A percentile compares a stretch with the other conserved stretches of the same genome.
Conservation (phyloP, 92 coral and sea anemone species). For the Parazoanthus swiftii region DNA sequence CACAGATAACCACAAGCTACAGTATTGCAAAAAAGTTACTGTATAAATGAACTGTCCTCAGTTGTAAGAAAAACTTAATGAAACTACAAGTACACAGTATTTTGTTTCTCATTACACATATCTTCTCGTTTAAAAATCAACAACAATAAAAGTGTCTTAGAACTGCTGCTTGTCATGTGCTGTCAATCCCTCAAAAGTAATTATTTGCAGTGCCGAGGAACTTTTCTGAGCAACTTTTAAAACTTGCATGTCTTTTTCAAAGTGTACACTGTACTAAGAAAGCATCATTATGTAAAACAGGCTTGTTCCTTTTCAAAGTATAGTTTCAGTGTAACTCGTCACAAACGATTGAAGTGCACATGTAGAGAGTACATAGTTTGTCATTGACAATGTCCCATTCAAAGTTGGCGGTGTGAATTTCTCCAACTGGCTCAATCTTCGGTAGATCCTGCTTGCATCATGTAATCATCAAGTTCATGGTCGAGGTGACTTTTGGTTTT, state of each 20-base stretch:
- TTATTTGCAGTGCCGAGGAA: not conserved
- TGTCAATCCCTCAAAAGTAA: not conserved
- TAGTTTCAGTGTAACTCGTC: not conserved
- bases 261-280: not conserved
- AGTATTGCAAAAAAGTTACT: not conserved
- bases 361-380: not conserved
- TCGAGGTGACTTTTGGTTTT: slow-evolving; percentile 90
- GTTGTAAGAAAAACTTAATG: not conserved
- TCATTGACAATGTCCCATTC: not conserved
- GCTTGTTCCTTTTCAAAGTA: not conserved
- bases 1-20: not conserved
- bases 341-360: not conserved
- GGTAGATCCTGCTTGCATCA: slow-evolving; percentile 69
- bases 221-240: not conserved
- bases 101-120: not conserved
- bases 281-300: not conserved
- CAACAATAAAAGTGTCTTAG: not conserved
- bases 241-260: not conserved
- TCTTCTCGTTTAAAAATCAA: not conserved
- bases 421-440: slow-evolving; percentile 32
- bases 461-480: slow-evolving; percentile 92
- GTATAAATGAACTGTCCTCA: not conserved
- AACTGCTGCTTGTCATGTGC: not conserved
- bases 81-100: not conserved
- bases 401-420: not conserved